Evolutionary conservation across 1,140 invertebrate genomes (phyloP), one percentile per base, ranked within the genome.

Genomic region (Spodoptera litura): DNA sequence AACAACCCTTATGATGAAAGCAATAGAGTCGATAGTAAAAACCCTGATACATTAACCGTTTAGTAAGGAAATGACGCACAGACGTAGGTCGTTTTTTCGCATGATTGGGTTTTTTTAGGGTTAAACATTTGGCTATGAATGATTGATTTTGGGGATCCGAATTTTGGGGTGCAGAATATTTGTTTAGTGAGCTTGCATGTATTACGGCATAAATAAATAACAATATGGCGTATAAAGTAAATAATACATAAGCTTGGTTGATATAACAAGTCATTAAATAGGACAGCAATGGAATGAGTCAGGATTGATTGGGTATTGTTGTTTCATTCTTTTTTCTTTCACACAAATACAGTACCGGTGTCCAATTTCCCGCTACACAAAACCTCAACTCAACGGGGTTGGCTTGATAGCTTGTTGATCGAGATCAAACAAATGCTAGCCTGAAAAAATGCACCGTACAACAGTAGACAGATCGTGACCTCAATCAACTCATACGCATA

Each of bases 41-140:
- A 52, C 44, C 5, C 27, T n/a, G 31, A 11, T 38, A 25, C 66
- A 64, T 62, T 53, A 75, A 75, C 20, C 49, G 73, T 64, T 75
- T 75, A 75, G 73, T 62, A 38, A 62, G 59, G 51, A 75, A 75
- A 75, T 75, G 73, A 75, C 73, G 44, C 35, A n/a, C 73, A 75
- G 73, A 75, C 73, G 73, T 70, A 31, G 66, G 66, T 75, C 49
- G 38, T 64, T 53, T 75, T 75, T 62, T 75, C 73, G 73, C 73
- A 75, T 75, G 73, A 75, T 75, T 49, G 58, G 59, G 44, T 61
- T 74, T 74, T 74, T 74, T 58, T 75, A 75, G 73, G 73, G 73
- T 75, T 62, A 75, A 62, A 62, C 59, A 75, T 75, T 64, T 64
- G 73, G 71, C 55, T 61, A 75, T 64, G 59, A 75, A 64, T 75